phyloP scores from a whole-genome alignment of 30 jellyfish, hydroid and myxozoan genomes.

The Aurelia sp. region DNA sequence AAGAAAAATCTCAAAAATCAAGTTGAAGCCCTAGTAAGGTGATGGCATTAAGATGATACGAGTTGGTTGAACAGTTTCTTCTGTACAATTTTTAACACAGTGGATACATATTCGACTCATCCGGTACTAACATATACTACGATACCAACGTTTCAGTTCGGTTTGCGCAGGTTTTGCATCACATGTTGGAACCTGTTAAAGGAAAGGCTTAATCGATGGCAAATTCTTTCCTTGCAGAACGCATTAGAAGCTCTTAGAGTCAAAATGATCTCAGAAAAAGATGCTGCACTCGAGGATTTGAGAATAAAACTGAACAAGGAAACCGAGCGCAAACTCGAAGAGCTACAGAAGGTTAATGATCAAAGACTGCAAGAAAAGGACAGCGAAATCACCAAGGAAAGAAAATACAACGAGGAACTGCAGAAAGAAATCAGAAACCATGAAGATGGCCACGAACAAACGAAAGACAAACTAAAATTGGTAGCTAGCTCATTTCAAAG shows the following conservation, averaged over 20 bases:
- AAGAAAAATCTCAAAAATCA: too few relatives aligned
- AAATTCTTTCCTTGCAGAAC: background rate
- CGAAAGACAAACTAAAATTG: slow-evolving; percentile 25
- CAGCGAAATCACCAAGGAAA: slow-evolving; percentile 8
- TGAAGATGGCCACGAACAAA: slow-evolving; percentile 6
- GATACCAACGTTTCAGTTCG: too few relatives aligned
- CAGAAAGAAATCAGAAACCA: slow-evolving; percentile 5
- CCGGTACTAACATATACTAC: too few relatives aligned
- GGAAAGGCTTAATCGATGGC: too few relatives aligned
- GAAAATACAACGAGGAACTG: slow-evolving; percentile 1
- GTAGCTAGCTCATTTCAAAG: slow-evolving; percentile 25
- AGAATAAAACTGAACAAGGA: background rate
- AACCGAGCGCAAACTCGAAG: background rate
- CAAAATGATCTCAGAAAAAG: slow-evolving; percentile 5
- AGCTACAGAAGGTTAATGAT: background rate
- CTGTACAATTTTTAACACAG: too few relatives aligned
- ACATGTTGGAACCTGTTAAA: too few relatives aligned
- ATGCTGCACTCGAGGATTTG: slow-evolving; percentile 10
- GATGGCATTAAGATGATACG: too few relatives aligned
- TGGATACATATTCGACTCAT: too few relatives aligned
- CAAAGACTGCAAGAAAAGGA: slow-evolving; percentile 3
- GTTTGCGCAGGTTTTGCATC: too few relatives aligned
- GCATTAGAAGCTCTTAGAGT: slow-evolving; percentile 18
- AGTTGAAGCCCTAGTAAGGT: too few relatives aligned
- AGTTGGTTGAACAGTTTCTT: too few relatives aligned